phyloP scores from a whole-genome alignment of 2,113 vertebrate genomes.

The Calidris pugnax region DNA sequence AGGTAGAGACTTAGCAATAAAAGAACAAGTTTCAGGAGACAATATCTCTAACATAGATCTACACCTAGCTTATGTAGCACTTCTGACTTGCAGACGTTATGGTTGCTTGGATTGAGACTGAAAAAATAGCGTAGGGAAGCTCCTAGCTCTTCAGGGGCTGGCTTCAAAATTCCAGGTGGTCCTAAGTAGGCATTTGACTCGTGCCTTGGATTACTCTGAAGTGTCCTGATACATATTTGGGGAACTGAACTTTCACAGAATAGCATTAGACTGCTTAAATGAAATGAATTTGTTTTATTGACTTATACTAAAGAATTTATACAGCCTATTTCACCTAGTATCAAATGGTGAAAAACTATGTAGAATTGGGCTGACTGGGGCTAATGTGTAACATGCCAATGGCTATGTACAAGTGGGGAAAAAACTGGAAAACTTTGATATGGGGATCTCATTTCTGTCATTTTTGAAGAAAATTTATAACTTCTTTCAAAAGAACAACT shows the following conservation, averaged over 20 bases:
- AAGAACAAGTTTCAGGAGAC: neutral
- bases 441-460: neutral
- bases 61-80: neutral
- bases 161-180: neutral
- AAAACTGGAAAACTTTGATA: neutral
- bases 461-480: neutral
- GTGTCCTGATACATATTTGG: neutral
- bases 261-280: neutral
- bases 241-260: neutral
- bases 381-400: fast-evolving
- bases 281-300: too few species aligned
- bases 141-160: neutral
- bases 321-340: neutral
- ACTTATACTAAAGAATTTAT: neutral
- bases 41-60: neutral
- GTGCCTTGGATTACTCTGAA: neutral
- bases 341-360: neutral
- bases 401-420: neutral
- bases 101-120: neutral
- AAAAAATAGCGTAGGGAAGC: neutral
- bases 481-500: neutral
- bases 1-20: neutral
- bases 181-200: neutral
- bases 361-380: neutral
- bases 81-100: neutral